Evolutionary conservation across 2,888 invertebrate species (phyloP).

Genomic region (Protophormia terraenovae): DNA sequence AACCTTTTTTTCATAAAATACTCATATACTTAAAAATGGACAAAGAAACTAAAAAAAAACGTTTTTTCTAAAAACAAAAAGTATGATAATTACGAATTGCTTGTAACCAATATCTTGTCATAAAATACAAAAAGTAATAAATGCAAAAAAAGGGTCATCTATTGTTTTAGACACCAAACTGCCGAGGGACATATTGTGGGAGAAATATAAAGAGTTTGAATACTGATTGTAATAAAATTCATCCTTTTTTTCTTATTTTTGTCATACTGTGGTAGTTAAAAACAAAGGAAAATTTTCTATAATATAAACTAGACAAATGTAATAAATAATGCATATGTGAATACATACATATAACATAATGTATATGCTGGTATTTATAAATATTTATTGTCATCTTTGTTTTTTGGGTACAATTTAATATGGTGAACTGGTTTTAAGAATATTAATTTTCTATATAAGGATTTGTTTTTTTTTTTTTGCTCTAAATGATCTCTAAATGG

Average conservation of each 20-base stretch:
- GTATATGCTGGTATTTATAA: background rate
- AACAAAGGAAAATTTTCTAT: background rate
- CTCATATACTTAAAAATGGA: no score
- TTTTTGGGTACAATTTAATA: background rate
- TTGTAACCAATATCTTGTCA: constrained; percentile 9
- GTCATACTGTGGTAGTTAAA: background rate
- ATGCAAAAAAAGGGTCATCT: constrained; percentile 1
- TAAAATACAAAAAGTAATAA: background rate
- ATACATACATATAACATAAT: background rate
- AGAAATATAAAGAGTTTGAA: background rate
- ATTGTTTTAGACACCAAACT: background rate
- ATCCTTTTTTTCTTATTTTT: background rate
- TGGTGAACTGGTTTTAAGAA: background rate
- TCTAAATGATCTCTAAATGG: no score
- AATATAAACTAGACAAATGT: constrained; percentile 1
- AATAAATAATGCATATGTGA: background rate
- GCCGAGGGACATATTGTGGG: background rate
- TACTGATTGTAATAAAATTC: background rate
- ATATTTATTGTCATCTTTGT: background rate
- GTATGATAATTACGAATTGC: constrained; percentile 23
- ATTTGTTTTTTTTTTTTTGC: background rate
- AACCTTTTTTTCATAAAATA: background rate
- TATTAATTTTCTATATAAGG: background rate
- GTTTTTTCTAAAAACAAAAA: background rate
- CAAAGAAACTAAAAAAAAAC: background rate